Percentiles rank a stretch among this genome's conserved stretches.
These are phyloP conservation scores for Ichneumon xanthorius DNA, from an alignment of 2,888 invertebrate species.

Conservation along the genomic window DNA sequence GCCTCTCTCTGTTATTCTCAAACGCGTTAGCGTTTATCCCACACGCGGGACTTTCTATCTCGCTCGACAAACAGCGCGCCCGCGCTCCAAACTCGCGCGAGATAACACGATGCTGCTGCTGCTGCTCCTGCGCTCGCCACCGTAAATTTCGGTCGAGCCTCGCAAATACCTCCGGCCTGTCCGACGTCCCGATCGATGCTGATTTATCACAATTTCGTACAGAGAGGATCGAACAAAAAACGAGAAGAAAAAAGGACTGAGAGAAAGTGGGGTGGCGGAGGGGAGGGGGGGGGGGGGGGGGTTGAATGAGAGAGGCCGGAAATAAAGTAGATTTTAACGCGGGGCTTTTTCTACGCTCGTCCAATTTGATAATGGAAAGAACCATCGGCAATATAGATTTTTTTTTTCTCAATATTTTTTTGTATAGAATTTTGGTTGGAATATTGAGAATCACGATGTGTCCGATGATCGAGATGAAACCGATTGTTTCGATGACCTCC, in stretches of 20 bases:
- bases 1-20: slow-evolving; percentile 22
- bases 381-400: slow-evolving; percentile 2
- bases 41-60: slow-evolving; percentile 23
- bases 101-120: slow-evolving; percentile 63
- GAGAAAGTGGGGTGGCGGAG: not conserved
- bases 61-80: slow-evolving; percentile 42
- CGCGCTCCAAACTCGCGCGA: slow-evolving; percentile 57
- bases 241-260: slow-evolving; percentile 15
- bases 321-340: slow-evolving; percentile 56
- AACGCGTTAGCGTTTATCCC: slow-evolving; percentile 5
- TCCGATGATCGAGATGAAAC: slow-evolving; percentile 41
- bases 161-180: slow-evolving; percentile 66
- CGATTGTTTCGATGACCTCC: slow-evolving; percentile 63
- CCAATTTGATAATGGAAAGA: slow-evolving; percentile 11
- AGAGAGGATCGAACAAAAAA: slow-evolving; percentile 48
- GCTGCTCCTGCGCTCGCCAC: slow-evolving; percentile 38
- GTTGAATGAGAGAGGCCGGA: slow-evolving; percentile 20
- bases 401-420: not conserved
- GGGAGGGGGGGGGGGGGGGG: not conserved
- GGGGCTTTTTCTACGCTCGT: slow-evolving; percentile 24
- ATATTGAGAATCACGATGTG: slow-evolving; percentile 29
- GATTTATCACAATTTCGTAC: slow-evolving; percentile 68
- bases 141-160: slow-evolving; percentile 67
- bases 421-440: slow-evolving; percentile 14
- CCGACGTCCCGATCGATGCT: slow-evolving; percentile 63